Conservation (phyloP, 2,888 invertebrate species). For the Temnothorax ravouxi region DNA sequence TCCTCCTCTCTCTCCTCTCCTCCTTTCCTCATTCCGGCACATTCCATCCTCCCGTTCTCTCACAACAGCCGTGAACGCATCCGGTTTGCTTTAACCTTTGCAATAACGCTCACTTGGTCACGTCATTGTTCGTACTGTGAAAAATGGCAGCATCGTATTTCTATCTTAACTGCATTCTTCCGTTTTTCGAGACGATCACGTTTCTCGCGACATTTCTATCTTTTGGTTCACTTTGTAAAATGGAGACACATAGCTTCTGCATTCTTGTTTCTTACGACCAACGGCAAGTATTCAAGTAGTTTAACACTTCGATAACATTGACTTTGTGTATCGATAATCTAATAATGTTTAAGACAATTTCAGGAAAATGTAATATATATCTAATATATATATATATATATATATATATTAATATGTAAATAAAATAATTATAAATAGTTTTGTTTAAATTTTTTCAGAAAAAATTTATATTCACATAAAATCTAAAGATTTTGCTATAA, state of each 20-base stretch:
- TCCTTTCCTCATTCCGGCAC: constrained; percentile 23
- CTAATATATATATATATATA: no score
- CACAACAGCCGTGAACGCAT: constrained; percentile 28
- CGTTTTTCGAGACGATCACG: constrained; percentile 6
- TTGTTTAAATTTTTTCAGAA: not conserved
- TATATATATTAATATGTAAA: not conserved
- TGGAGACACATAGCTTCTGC: not conserved
- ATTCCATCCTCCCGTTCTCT: constrained; percentile 30
- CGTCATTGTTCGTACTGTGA: constrained; percentile 50
- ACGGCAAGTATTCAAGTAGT: not conserved
- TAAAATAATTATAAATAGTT: not conserved
- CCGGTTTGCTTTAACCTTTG: constrained; percentile 50
- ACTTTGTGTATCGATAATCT: not conserved
- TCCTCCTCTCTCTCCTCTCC: no score
- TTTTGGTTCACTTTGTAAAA: constrained; percentile 35
- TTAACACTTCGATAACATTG: not conserved
- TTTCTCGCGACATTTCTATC: constrained; percentile 20
- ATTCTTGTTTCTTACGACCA: not conserved
- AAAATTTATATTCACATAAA: not conserved
- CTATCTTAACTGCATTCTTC: constrained; percentile 38
- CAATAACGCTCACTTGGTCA: constrained; percentile 49
- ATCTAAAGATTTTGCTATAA: not conserved
- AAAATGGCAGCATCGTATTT: constrained; percentile 40
- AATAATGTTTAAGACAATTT: not conserved
- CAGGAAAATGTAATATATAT: not conserved